Conservation (phyloP, 2,888 invertebrate genomes). For the Drosophila multiciliata region DNA sequence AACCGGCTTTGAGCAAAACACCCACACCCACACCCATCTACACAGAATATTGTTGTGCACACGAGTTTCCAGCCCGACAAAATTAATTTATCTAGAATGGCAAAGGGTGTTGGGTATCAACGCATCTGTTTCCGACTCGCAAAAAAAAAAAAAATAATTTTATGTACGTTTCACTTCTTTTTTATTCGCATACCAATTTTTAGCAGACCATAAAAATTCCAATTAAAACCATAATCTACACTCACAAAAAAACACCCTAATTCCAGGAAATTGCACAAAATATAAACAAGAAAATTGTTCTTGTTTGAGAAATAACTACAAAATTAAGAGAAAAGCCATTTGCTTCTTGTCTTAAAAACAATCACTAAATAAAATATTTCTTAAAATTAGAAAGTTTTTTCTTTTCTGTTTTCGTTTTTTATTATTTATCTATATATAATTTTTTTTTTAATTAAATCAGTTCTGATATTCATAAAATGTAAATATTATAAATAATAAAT, state of each 20-base stretch:
- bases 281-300: neutral
- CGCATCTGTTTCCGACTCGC: neutral
- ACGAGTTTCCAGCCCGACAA: neutral
- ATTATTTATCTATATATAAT: no score
- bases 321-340: neutral
- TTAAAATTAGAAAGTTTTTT: neutral
- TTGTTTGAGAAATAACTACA: neutral
- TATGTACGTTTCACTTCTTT: neutral
- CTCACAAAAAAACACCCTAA: neutral
- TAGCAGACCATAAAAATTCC: neutral
- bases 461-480: neutral
- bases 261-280: neutral
- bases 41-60: neutral
- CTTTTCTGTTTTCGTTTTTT: neutral
- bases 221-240: neutral
- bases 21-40: slow-evolving; percentile 14
- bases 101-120: slow-evolving; percentile 9
- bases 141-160: neutral
- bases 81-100: slow-evolving; percentile 7
- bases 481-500: neutral
- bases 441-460: neutral
- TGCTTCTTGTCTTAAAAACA: neutral
- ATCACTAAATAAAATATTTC: accelerated
- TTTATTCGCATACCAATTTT: neutral
- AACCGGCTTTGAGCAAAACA: slow-evolving; percentile 9